These are phyloP conservation scores for Cossypha niveicapilla DNA, from an alignment of 2,797 vertebrate genomes.

Conservation along the genomic window DNA sequence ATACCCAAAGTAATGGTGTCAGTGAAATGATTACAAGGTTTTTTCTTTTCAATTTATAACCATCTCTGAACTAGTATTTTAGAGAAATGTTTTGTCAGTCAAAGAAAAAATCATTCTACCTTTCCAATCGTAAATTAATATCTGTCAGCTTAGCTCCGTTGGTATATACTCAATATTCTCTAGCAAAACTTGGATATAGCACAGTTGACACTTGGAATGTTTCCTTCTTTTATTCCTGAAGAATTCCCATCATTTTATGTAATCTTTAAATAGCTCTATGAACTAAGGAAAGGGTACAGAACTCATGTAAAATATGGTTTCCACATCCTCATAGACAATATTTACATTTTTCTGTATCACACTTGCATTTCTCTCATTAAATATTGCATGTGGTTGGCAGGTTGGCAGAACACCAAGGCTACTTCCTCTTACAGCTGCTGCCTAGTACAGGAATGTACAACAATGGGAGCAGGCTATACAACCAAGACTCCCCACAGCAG, in stretches of 20 bases:
- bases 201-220: neutral
- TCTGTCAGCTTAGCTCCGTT: neutral
- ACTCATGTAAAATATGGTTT: neutral
- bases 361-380: neutral
- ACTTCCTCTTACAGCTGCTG: constrained; percentile 49
- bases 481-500: neutral
- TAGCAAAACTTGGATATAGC: neutral
- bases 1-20: neutral
- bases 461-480: neutral
- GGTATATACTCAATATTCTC: neutral
- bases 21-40: neutral
- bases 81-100: neutral
- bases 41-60: neutral
- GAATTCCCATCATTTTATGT: neutral
- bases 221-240: neutral
- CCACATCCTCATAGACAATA: neutral
- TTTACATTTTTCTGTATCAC: neutral
- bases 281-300: neutral
- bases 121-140: neutral
- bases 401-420: constrained; percentile 29
- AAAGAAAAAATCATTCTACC: neutral
- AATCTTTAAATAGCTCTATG: neutral
- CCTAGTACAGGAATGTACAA: constrained; percentile 20
- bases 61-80: neutral
- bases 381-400: neutral